Base-by-base conservation (phyloP, 2,113 vertebrate species). In the Pterocles gutturalis region DNA sequence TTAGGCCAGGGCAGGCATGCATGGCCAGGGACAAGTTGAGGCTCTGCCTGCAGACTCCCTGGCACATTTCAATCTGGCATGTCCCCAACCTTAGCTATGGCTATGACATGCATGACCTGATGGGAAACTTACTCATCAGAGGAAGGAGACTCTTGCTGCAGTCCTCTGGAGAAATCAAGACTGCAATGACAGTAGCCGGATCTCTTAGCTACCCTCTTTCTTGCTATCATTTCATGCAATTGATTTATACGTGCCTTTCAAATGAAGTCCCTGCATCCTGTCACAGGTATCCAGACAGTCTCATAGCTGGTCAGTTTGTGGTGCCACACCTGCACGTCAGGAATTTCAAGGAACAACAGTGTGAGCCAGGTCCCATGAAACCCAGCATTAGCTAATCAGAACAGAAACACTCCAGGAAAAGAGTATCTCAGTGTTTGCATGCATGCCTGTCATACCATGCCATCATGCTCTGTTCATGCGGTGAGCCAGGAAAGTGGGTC, bases 381-480 rank as follows among this genome's bases (percentile, higher is more conserved):
- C 1, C 7, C 19, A 58, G 13, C 10, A 18, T 41, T 58, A 54
- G 55, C 46, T 83, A 45, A 86, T 60, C 36, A 83, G 71, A 90
- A 77, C 54, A 83, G 18, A 80, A 73, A 49, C 33, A 46, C 28
- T 73, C 21, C 46, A 70, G 54, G 55, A 78, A 89, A 49, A 33
- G 16, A 24, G 1, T 38, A 79, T 51, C 31, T 73, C 46, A n/a
- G 1, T 49, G 41, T 58, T 51, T 57, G 17, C 55, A 54, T 15
- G 13, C 45, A 21, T 83, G 38, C 22, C 34, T 31, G 4, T 38
- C 55, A 24, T 64, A 69, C 61, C 70, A 66, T 2, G 0, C 57
- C 71, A 76, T 58, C 21, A 5, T 7, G 15, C 15, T 76, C n/a
- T 0, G 0, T 65, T 67, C 76, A 34, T 33, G 38, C 5, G 7